Evolutionary conservation across 1,140 invertebrate species (phyloP), one percentile per base, ranked within the genome.

Genomic region (Parasteatoda tepidariorum): DNA sequence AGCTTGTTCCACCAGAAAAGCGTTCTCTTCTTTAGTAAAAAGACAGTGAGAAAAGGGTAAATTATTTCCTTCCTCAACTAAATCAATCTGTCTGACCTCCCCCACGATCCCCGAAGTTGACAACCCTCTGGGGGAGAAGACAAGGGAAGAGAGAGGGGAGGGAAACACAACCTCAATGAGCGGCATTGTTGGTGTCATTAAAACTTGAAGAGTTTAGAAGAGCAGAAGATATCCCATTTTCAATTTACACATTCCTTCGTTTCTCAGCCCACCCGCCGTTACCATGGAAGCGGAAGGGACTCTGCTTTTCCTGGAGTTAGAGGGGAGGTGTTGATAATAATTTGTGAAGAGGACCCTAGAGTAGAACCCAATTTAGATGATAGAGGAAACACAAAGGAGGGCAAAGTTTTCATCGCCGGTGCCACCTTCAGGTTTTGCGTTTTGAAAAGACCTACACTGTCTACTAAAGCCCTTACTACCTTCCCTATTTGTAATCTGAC

Each of bases 161-260:
- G 38, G 38, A 48, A 48, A 48, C 38, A 78, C 59, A 28, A 48
- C 74, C 38, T 48, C 74, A 57, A 7, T n/a, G 33, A 61, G 61
- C 71, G 48, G 74, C 74, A 78, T 78, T 78, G 74, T 78, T 78
- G 74, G 74, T 66, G 74, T 78, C 74, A 78, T 78, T 78, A 78
- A 78, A 78, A 78, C 74, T 66, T 78, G 74, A 78, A 78, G 74
- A 78, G 74, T 78, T 78, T 78, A 66, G 74, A 78, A 33, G 74
- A 66, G 74, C 61, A 54, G 74, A 78, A 78, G 74, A 78, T 78
- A 78, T 78, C 74, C 74, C 74, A 78, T 78, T 78, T 78, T 78
- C 74, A 78, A 78, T 78, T 78, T 78, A 78, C 74, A 78, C 74
- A 78, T 78, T 78, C 74, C 74, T 78, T 78, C 74, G 33, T 66